phyloP scores from a whole-genome alignment of 1,140 invertebrate genomes.

The Armadillidium nasatum region DNA sequence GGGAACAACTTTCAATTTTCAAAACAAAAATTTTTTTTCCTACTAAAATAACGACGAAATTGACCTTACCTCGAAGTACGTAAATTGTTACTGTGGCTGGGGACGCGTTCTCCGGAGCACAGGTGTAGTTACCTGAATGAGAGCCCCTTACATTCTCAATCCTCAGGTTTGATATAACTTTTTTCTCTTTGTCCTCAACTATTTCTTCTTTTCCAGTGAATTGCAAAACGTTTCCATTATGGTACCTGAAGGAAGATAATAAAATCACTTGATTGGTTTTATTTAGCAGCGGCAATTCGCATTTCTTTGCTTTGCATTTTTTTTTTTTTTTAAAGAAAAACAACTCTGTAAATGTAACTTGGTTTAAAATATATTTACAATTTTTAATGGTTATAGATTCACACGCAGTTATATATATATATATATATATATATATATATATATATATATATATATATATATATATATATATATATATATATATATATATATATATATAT shows the following conservation, averaged over 20 bases:
- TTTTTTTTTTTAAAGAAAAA: too few relatives aligned
- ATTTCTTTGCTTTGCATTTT: too few relatives aligned
- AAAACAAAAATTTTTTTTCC: too few relatives aligned
- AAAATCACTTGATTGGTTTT: background rate
- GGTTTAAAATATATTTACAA: background rate
- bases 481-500: too few relatives aligned
- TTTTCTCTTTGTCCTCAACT: background rate
- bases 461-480: slow-evolving; percentile 18
- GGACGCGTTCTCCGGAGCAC: slow-evolving; percentile 37
- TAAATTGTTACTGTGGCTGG: slow-evolving; percentile 41
- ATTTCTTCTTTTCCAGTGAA: background rate
- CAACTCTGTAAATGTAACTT: background rate
- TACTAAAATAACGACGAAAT: too few relatives aligned
- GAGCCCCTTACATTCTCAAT: slow-evolving; percentile 26
- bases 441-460: slow-evolving; percentile 23
- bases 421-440: slow-evolving; percentile 28
- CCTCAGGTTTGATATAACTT: slow-evolving; percentile 29
- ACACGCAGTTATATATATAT: slow-evolving; percentile 16
- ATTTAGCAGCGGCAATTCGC: background rate
- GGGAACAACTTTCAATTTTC: too few relatives aligned
- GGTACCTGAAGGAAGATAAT: background rate
- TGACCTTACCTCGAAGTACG: slow-evolving; percentile 37
- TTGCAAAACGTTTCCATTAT: background rate
- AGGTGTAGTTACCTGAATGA: slow-evolving; percentile 44
- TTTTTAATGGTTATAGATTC: background rate